Conservation (phyloP, 1,140 invertebrate species). For the Apis laboriosa region DNA sequence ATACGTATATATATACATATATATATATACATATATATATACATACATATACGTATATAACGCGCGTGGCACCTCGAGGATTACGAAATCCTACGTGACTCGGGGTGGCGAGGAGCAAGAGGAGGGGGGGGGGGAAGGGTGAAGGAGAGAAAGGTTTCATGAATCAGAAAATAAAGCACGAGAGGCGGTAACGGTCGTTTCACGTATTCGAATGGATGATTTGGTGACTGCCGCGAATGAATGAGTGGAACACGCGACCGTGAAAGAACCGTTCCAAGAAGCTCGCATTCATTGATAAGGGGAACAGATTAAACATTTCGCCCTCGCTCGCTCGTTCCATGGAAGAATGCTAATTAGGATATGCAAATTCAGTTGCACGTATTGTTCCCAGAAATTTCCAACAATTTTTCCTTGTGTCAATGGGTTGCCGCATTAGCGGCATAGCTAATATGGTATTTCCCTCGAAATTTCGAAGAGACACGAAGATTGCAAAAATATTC, state of each 20-base stretch:
- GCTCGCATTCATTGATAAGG: constrained; percentile 53
- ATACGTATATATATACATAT: neutral
- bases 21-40: too few relatives aligned
- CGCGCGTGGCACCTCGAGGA: neutral
- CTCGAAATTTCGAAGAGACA: neutral
- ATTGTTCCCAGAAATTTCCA: constrained; percentile 33
- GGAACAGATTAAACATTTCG: constrained; percentile 35
- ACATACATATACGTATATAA: too few relatives aligned
- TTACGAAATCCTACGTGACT: constrained; percentile 11
- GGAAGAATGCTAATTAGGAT: constrained; percentile 52
- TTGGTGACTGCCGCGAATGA: constrained; percentile 44
- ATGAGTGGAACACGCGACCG: constrained; percentile 54
- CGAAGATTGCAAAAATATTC: too few relatives aligned
- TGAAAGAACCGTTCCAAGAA: constrained; percentile 56
- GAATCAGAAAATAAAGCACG: constrained; percentile 18
- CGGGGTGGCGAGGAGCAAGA: neutral
- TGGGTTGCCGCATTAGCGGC: neutral
- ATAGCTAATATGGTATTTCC: neutral
- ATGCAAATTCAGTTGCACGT: constrained; percentile 43
- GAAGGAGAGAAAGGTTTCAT: neutral
- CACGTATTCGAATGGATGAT: constrained; percentile 22
- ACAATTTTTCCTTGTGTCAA: constrained; percentile 18
- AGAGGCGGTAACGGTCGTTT: constrained; percentile 25
- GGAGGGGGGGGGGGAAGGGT: neutral
- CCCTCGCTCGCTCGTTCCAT: neutral